Evolutionary conservation across 2,888 invertebrate genomes (phyloP).

Genomic region (Drosophila sordidula): DNA sequence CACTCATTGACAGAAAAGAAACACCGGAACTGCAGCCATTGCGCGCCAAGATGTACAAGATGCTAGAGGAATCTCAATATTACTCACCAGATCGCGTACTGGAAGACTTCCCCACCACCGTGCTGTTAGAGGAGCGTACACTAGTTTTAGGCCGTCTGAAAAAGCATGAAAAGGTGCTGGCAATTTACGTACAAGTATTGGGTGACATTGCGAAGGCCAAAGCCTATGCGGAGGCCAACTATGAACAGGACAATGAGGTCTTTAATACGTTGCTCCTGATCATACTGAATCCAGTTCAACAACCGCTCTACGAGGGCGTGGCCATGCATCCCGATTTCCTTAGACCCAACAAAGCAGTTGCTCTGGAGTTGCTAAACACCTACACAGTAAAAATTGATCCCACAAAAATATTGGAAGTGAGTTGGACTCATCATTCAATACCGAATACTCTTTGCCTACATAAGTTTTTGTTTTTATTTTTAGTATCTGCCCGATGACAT

Average conservation of each 20-base stretch:
- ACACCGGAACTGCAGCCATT: conserved; percentile 82
- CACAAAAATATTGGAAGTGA: conserved; percentile 87
- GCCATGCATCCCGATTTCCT: conserved; percentile 87
- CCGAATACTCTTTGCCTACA: background rate
- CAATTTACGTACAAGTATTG: conserved; percentile 95
- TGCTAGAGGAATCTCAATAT: conserved; percentile 91
- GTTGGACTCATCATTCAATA: background rate
- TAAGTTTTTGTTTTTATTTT: background rate
- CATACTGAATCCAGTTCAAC: conserved; percentile 86
- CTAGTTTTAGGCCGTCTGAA: conserved; percentile 96
- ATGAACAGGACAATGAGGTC: conserved; percentile 84
- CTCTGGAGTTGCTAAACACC: conserved; percentile 92
- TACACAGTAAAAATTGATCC: conserved; percentile 95
- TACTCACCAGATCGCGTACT: conserved; percentile 95
- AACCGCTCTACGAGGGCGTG: conserved; percentile 82
- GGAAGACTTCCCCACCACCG: conserved; percentile 93
- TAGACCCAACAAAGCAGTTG: conserved; percentile 91
- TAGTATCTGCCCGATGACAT: conserved; percentile 93
- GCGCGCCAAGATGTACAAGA: conserved; percentile 89
- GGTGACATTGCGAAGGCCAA: conserved; percentile 94
- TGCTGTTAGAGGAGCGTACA: conserved; percentile 96
- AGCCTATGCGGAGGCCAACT: conserved; percentile 92
- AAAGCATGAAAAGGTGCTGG: conserved; percentile 95
- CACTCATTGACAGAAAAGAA: conserved; percentile 33
- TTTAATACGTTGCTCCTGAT: conserved; percentile 84